Conservation (phyloP, 2,797 vertebrate genomes). For the Syndactyla subalaris region DNA sequence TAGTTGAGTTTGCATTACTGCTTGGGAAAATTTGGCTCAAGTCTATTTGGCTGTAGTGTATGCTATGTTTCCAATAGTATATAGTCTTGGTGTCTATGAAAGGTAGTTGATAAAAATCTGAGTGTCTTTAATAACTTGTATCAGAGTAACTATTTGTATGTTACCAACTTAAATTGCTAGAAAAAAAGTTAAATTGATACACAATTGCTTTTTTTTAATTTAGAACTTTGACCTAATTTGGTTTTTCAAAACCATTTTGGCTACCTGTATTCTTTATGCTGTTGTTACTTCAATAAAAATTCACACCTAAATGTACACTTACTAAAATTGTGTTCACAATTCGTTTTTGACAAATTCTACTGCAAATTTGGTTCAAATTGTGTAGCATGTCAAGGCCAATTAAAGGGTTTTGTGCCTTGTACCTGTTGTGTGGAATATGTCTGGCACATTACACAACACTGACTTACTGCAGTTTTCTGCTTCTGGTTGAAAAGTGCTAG, state of each 20-base stretch:
- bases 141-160: slow-evolving; percentile 94
- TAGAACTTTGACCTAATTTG: slow-evolving; percentile 87
- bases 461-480: slow-evolving; percentile 80
- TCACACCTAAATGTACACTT: slow-evolving; percentile 95
- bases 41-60: slow-evolving; percentile 91
- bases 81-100: slow-evolving; percentile 91
- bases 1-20: slow-evolving; percentile 86
- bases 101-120: slow-evolving; percentile 85
- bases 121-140: slow-evolving; percentile 92
- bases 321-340: slow-evolving; percentile 98
- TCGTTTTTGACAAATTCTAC: slow-evolving; percentile 96
- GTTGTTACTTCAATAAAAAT: slow-evolving; percentile 99
- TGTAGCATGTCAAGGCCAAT: slow-evolving; percentile 80
- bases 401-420: slow-evolving; percentile 83
- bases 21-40: slow-evolving; percentile 85
- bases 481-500: slow-evolving; percentile 80
- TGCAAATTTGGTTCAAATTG: slow-evolving; percentile 86
- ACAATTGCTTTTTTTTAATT: slow-evolving; percentile 83
- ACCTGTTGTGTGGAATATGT: slow-evolving; percentile 80
- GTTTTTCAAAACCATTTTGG: slow-evolving; percentile 93
- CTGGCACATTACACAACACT: slow-evolving; percentile 80
- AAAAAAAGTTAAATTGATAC: slow-evolving; percentile 87
- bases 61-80: slow-evolving; percentile 90
- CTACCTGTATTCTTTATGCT: slow-evolving; percentile 98
- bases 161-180: slow-evolving; percentile 89